Percentiles rank a stretch among this genome's conserved stretches.
phyloP scores from a whole-genome alignment of 2,797 vertebrate genomes.

The Siniperca scherzeri region DNA sequence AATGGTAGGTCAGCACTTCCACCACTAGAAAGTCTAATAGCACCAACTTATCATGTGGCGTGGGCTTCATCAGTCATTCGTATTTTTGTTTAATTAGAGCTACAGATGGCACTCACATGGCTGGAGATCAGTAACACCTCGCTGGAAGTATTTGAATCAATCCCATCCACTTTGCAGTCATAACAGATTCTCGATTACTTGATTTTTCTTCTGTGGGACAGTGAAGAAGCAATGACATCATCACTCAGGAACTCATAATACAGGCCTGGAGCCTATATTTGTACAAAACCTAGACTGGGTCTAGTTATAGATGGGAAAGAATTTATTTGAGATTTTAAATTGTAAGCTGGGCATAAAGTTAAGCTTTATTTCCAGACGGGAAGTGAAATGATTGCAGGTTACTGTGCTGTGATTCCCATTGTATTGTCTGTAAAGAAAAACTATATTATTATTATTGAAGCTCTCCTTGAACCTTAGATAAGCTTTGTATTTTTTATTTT shows the following conservation, averaged over 20 bases:
- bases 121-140: neutral
- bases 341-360: constrained; percentile 12
- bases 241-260: constrained; percentile 67
- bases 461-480: constrained; percentile 63
- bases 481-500: constrained; percentile 66
- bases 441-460: constrained; percentile 25
- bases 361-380: constrained; percentile 30
- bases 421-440: constrained; percentile 19
- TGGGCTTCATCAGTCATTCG: neutral
- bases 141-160: constrained; percentile 9
- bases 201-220: constrained; percentile 21
- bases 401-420: constrained; percentile 36
- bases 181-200: constrained; percentile 13
- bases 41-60: neutral
- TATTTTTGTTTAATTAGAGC: neutral
- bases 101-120: neutral
- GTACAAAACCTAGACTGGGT: constrained; percentile 61
- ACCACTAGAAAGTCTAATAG: neutral
- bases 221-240: neutral
- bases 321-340: constrained; percentile 30
- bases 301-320: constrained; percentile 43
- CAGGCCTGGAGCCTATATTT: constrained; percentile 66
- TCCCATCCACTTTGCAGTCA: neutral
- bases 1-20: neutral
- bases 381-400: constrained; percentile 7